Evolutionary conservation across 2,888 invertebrate genomes (phyloP).

Genomic region (Amblyjoppa proteus): DNA sequence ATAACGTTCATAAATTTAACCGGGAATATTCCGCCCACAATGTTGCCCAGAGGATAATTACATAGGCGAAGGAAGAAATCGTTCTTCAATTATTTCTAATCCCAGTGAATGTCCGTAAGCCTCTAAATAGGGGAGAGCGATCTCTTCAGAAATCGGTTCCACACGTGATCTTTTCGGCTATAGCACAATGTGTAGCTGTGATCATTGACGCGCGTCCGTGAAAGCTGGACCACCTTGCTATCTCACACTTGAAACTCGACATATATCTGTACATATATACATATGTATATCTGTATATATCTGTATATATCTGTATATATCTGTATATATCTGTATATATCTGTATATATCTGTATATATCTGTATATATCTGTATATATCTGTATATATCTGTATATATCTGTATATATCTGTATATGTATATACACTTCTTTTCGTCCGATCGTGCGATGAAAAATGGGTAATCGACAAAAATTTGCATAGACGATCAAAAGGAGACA

Average conservation of each 20-base stretch:
- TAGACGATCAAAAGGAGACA: not conserved
- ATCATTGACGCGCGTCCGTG: conserved; percentile 16
- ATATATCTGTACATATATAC: not conserved
- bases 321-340: no score
- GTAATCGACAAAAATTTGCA: not conserved
- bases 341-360: no score
- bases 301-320: not conserved
- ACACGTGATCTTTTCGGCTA: not conserved
- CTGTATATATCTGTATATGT: not conserved
- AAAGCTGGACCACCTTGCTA: conserved; percentile 21
- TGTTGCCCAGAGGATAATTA: not conserved
- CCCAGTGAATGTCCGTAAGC: not conserved
- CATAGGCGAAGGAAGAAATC: not conserved
- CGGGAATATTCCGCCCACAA: not conserved
- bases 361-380: no score
- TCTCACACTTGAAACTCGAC: not conserved
- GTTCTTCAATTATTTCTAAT: conserved; percentile 2
- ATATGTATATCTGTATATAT: not conserved
- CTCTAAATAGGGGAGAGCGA: not conserved
- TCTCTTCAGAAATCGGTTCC: not conserved
- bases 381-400: no score
- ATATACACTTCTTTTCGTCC: not conserved
- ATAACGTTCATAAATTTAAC: not conserved
- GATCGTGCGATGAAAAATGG: not conserved
- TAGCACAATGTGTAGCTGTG: not conserved